phyloP scores from a whole-genome alignment of 2,797 vertebrate genomes.

The Centropyge bicolor region DNA sequence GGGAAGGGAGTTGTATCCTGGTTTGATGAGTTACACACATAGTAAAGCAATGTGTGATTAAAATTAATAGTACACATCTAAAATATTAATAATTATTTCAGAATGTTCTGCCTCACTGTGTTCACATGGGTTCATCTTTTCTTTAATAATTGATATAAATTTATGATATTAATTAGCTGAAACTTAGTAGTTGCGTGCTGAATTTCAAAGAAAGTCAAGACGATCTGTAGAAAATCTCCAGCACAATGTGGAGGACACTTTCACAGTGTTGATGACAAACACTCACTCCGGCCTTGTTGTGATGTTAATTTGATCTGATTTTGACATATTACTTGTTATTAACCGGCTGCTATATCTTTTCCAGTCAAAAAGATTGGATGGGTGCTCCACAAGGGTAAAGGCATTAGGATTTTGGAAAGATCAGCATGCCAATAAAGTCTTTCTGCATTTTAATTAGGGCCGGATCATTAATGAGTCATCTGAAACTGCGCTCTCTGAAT shows the following conservation, averaged over 20 bases:
- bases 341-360: slow-evolving; percentile 18
- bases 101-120: slow-evolving; percentile 13
- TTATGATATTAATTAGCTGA: slow-evolving; percentile 26
- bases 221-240: not conserved
- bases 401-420: slow-evolving; percentile 55
- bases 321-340: slow-evolving; percentile 25
- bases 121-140: slow-evolving; percentile 5
- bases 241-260: not conserved
- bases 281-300: not conserved
- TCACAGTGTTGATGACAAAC: not conserved
- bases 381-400: slow-evolving; percentile 40
- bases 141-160: slow-evolving; percentile 14
- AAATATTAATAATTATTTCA: slow-evolving; percentile 29
- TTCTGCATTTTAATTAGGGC: slow-evolving; percentile 78
- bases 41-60: slow-evolving; percentile 6
- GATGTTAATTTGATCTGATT: slow-evolving; percentile 24
- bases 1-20: not conserved
- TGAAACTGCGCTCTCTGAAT: slow-evolving; percentile 67
- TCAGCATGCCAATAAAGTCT: slow-evolving; percentile 67
- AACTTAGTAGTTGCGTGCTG: not conserved
- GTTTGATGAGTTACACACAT: not conserved
- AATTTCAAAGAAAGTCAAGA: slow-evolving; percentile 14
- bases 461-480: slow-evolving; percentile 77
- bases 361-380: slow-evolving; percentile 7
- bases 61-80: slow-evolving; percentile 22